A percentile compares a stretch with the other conserved stretches of the same genome.
These are phyloP conservation scores for Myrmecophaga tridactyla DNA, from an alignment of 2,113 vertebrate genomes.

Conservation along the genomic window DNA sequence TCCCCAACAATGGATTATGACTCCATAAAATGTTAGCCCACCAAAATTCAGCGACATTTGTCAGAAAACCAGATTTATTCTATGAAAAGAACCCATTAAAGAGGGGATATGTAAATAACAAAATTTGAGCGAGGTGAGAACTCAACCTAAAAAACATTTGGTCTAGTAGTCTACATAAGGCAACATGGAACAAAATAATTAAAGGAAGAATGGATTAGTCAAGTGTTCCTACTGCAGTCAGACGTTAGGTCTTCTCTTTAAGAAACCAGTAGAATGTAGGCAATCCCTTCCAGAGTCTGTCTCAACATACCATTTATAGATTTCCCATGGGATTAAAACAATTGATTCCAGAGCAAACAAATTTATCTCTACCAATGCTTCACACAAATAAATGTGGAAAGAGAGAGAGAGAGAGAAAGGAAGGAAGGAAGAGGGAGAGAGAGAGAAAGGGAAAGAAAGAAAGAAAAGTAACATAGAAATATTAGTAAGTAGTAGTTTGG, in stretches of 20 bases:
- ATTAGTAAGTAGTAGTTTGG: neutral
- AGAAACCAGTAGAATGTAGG: constrained; percentile 60
- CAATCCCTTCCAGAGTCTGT: constrained; percentile 54
- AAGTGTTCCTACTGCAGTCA: constrained; percentile 45
- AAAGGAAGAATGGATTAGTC: neutral
- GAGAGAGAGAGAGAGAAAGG: no score
- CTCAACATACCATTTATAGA: constrained; percentile 41
- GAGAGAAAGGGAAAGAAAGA: no score
- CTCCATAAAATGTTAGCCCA: neutral
- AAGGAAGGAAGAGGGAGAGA: no score
- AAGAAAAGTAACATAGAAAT: neutral
- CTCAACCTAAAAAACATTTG: neutral
- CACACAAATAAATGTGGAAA: neutral
- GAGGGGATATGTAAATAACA: neutral
- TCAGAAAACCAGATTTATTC: neutral
- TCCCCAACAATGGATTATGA: neutral
- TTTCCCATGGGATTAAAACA: constrained; percentile 29
- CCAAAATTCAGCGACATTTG: neutral
- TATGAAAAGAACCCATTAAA: neutral
- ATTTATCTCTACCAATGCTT: neutral
- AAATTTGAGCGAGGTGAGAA: neutral
- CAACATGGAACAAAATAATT: neutral
- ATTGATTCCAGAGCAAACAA: constrained; percentile 9
- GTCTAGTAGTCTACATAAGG: neutral
- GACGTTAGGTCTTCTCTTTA: constrained; percentile 70